phyloP scores from a whole-genome alignment of 2,797 vertebrate species.

The Takifugu rubripes region DNA sequence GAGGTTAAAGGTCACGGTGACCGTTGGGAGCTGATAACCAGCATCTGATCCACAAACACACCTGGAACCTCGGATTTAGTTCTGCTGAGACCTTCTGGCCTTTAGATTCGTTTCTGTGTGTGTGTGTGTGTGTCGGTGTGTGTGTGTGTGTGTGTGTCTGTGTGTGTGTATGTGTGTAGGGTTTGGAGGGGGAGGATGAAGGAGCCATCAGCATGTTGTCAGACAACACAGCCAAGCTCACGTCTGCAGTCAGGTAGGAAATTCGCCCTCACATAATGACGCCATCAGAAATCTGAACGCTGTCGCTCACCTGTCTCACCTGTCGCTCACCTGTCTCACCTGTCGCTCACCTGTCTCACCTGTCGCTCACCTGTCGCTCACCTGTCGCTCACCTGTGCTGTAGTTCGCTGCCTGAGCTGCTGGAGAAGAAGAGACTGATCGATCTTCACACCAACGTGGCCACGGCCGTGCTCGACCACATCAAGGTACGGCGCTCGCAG shows the following conservation, averaged over 20 bases:
- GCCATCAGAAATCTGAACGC: too few relatives aligned
- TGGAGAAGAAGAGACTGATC: conserved; percentile 97
- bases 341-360: too few relatives aligned
- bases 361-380: too few relatives aligned
- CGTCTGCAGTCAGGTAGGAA: conserved; percentile 91
- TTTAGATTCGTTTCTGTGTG: too few relatives aligned
- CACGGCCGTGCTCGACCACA: conserved; percentile 95
- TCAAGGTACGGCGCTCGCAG: conserved; percentile 80
- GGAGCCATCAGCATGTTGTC: conserved; percentile 98
- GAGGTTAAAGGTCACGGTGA: neutral
- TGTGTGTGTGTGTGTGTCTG: neutral
- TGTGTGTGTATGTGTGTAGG: conserved; percentile 55
- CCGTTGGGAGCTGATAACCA: neutral
- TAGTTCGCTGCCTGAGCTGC: conserved; percentile 95
- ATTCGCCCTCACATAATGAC: neutral
- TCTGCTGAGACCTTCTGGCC: too few relatives aligned
- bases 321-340: too few relatives aligned
- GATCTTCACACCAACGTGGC: conserved; percentile 98
- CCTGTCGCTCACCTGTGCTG: neutral
- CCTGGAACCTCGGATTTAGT: too few relatives aligned
- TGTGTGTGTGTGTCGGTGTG: too few relatives aligned
- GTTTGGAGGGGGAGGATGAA: conserved; percentile 94
- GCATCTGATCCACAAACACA: too few relatives aligned
- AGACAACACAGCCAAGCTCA: conserved; percentile 97
- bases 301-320: too few relatives aligned